These are phyloP conservation scores for Neotragus pygmaeus DNA, from an alignment of 2,113 vertebrate species.

Conservation along the genomic window DNA sequence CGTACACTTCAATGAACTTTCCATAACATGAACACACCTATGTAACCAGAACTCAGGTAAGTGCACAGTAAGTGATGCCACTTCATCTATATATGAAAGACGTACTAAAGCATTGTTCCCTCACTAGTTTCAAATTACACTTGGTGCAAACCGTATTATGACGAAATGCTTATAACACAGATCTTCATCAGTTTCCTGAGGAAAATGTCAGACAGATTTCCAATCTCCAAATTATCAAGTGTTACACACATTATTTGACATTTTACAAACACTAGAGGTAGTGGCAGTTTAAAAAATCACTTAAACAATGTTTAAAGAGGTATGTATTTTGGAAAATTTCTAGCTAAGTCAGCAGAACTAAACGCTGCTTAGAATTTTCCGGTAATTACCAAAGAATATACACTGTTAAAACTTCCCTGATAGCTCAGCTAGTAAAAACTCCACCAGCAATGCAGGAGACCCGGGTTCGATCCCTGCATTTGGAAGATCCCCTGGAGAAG, in stretches of 20 bases:
- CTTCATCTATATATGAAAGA: not conserved
- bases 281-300: not conserved
- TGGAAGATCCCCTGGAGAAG: not conserved
- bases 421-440: not conserved
- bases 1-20: not conserved
- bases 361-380: conserved; percentile 1
- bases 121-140: not conserved
- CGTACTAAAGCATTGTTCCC: not conserved
- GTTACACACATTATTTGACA: not conserved
- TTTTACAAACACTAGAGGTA: not conserved
- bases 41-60: not conserved
- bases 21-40: not conserved
- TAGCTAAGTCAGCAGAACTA: conserved; percentile 44
- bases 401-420: not conserved
- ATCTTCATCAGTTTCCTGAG: not conserved
- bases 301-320: not conserved
- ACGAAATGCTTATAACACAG: not conserved
- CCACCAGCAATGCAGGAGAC: not conserved
- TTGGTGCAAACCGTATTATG: not conserved
- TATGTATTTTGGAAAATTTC: not conserved
- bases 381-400: not conserved
- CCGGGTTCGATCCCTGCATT: not conserved
- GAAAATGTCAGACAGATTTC: conserved; percentile 45
- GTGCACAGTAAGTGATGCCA: not conserved
- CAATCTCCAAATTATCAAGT: not conserved